Conservation (phyloP, 2,113 vertebrate species). For the Parus major region DNA sequence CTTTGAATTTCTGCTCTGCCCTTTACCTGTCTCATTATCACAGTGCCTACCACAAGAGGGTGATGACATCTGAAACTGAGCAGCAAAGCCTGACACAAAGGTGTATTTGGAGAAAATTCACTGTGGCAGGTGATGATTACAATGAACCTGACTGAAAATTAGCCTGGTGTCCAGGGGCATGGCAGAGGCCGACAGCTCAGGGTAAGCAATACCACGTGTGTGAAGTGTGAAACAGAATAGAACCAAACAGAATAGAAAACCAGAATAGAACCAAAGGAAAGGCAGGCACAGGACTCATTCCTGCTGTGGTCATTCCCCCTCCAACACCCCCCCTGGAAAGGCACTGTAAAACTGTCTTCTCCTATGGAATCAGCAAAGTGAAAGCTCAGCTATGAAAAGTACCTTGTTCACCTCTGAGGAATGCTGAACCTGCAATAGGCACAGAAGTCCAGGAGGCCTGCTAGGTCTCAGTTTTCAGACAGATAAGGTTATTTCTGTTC, state of each 20-base stretch:
- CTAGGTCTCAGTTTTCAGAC: accelerated
- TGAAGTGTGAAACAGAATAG: neutral
- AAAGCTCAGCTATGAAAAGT: neutral
- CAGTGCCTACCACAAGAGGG: neutral
- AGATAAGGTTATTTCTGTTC: neutral
- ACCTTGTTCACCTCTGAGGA: neutral
- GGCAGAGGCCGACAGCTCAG: neutral
- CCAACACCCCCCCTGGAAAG: neutral
- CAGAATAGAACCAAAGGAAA: neutral
- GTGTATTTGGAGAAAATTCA: neutral
- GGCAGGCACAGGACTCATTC: neutral
- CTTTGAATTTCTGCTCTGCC: neutral
- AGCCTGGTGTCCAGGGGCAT: neutral
- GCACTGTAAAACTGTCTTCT: neutral
- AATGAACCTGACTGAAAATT: neutral
- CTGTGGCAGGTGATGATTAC: neutral
- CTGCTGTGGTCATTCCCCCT: neutral
- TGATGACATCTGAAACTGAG: neutral
- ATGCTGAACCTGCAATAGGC: neutral
- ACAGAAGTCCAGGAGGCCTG: neutral
- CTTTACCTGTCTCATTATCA: neutral
- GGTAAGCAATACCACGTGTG: accelerated
- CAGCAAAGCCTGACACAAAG: neutral
- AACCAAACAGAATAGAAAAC: neutral
- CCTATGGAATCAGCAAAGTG: neutral